A percentile compares a stretch with the other conserved stretches of the same genome.
Evolutionary conservation across 2,797 vertebrate genomes (phyloP).

Genomic region (Bradypodion ventrale): DNA sequence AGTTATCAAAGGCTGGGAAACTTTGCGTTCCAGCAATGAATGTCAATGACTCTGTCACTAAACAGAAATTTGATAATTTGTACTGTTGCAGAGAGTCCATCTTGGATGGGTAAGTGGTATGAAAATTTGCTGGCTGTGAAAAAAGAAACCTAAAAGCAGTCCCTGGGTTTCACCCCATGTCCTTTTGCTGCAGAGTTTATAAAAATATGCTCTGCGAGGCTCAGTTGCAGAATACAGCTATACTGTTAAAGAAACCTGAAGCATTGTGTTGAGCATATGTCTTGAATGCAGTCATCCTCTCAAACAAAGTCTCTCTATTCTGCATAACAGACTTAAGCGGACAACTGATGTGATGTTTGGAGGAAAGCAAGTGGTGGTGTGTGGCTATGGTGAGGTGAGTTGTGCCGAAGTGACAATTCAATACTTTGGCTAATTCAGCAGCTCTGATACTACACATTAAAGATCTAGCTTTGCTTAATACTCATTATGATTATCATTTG

Average conservation of each 20-base stretch:
- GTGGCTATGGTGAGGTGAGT: conserved; percentile 97
- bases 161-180: not conserved
- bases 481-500: conserved; percentile 8
- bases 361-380: conserved; percentile 97
- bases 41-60: conserved; percentile 97
- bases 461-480: not conserved
- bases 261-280: not conserved
- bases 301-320: conserved; percentile 65
- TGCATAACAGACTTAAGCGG: conserved; percentile 88
- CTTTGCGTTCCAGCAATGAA: conserved; percentile 98
- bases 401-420: accelerated
- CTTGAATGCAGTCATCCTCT: conserved; percentile 34
- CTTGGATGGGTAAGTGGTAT: conserved; percentile 89
- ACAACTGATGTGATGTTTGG: conserved; percentile 99
- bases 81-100: conserved; percentile 99
- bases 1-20: conserved; percentile 97
- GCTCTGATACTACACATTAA: not conserved
- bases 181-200: not conserved
- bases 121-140: not conserved
- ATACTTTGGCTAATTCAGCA: conserved; percentile 30
- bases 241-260: not conserved
- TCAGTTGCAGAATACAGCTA: not conserved
- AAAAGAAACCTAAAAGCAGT: not conserved
- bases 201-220: not conserved
- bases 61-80: conserved; percentile 98